Conservation (phyloP, 1,140 invertebrate species). For the Magallana gigas region DNA sequence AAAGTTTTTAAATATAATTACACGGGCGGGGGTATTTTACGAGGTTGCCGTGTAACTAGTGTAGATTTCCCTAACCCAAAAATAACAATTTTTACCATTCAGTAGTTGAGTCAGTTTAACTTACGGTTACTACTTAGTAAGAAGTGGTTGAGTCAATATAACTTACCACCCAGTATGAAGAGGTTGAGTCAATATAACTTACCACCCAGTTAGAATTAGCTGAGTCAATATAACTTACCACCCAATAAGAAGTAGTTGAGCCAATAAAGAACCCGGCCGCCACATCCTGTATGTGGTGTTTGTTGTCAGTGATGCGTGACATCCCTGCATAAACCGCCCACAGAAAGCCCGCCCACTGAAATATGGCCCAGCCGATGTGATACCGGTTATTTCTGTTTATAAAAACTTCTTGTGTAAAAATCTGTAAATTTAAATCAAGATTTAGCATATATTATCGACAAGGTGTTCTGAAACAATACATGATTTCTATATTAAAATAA, state of each 20-base stretch:
- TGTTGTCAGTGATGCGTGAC: constrained; percentile 40
- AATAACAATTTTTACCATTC: too few relatives aligned
- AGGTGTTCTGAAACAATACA: too few relatives aligned
- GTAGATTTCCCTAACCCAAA: too few relatives aligned
- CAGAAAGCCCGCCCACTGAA: constrained; percentile 18
- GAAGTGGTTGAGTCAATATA: neutral
- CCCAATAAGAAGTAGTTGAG: neutral
- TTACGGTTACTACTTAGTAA: too few relatives aligned
- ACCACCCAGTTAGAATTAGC: too few relatives aligned
- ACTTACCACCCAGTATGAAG: constrained; percentile 35
- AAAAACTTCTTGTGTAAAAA: constrained; percentile 40
- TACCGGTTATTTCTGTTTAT: constrained; percentile 21
- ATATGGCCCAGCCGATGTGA: constrained; percentile 26
- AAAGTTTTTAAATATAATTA: too few relatives aligned
- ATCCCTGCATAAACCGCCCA: constrained; percentile 24
- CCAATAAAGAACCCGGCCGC: constrained; percentile 14
- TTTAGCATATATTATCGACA: neutral
- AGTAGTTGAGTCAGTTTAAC: neutral
- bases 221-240: constrained; percentile 8
- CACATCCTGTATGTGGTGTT: constrained; percentile 30
- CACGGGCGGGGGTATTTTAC: too few relatives aligned
- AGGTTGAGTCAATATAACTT: neutral
- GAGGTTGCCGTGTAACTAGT: too few relatives aligned
- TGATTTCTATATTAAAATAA: neutral
- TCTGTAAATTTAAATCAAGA: neutral